Evolutionary conservation across 2,888 invertebrate species (phyloP).

Genomic region (Thymelicus sylvestris): DNA sequence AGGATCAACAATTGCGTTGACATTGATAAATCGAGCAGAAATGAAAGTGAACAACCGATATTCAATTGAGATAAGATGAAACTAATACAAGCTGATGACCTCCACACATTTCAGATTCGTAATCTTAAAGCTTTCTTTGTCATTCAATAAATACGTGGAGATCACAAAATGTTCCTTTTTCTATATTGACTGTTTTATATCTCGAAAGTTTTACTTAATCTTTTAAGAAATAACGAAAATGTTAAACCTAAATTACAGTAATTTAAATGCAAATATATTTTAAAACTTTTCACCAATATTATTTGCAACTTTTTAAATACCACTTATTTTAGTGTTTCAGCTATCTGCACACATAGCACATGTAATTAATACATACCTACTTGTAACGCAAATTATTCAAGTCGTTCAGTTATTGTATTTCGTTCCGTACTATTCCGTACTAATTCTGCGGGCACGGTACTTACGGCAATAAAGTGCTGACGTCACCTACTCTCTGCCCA

Average conservation of each 20-base stretch:
- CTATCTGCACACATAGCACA: constrained; percentile 1
- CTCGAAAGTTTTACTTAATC: no score
- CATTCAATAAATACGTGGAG: no score
- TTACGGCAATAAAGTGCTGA: constrained; percentile 18
- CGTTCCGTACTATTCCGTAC: constrained; percentile 22
- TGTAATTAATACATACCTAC: not conserved
- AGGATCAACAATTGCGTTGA: constrained; percentile 21
- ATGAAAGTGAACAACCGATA: constrained; percentile 27
- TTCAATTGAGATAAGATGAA: constrained; percentile 22
- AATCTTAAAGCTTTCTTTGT: not conserved
- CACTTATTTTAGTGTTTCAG: not conserved
- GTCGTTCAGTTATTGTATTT: constrained; percentile 22
- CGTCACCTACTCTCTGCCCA: constrained; percentile 12
- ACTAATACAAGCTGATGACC: constrained; percentile 29
- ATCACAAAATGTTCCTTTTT: no score
- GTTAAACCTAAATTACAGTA: no score
- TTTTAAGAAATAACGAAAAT: no score
- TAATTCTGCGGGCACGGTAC: constrained; percentile 20
- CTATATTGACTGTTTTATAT: no score
- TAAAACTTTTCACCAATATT: not conserved
- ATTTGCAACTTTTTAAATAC: not conserved
- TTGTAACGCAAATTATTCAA: constrained; percentile 13
- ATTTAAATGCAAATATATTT: not conserved
- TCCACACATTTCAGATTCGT: constrained; percentile 14
- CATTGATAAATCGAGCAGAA: constrained; percentile 28